phyloP scores from a whole-genome alignment of 2,888 invertebrate genomes.

The Plagodis pulveraria region DNA sequence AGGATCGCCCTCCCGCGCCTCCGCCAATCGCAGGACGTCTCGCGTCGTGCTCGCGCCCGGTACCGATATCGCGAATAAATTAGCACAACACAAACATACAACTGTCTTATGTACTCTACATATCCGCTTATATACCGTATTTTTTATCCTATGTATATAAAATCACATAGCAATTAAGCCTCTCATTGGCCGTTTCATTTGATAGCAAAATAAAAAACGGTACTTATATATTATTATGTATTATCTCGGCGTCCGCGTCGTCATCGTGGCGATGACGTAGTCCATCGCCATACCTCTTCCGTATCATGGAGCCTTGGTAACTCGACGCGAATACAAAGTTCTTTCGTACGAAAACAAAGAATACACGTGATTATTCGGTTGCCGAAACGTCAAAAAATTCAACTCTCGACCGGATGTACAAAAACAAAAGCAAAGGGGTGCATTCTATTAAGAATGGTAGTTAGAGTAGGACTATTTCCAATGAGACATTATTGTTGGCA shows the following conservation, averaged over 20 bases:
- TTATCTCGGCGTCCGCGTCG: constrained; percentile 37
- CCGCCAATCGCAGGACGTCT: constrained; percentile 71
- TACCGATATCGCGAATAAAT: constrained; percentile 75
- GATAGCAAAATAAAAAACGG: constrained; percentile 43
- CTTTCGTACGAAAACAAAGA: constrained; percentile 33
- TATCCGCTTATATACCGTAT: constrained; percentile 15
- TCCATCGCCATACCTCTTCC: constrained; percentile 53
- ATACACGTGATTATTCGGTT: constrained; percentile 17
- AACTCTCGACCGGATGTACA: constrained; percentile 66
- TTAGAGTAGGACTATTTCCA: constrained; percentile 68
- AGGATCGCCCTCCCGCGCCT: constrained; percentile 79
- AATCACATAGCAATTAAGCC: constrained; percentile 26
- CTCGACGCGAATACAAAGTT: constrained; percentile 61
- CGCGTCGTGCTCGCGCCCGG: constrained; percentile 54
- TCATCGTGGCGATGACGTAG: constrained; percentile 40
- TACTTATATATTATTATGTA: constrained; percentile 17
- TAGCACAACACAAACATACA: constrained; percentile 54
- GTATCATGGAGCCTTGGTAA: constrained; percentile 72
- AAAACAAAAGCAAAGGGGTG: constrained; percentile 71
- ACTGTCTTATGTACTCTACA: constrained; percentile 24
- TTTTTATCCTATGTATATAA: constrained; percentile 42
- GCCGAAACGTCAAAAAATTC: constrained; percentile 64
- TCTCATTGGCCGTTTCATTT: constrained; percentile 44
- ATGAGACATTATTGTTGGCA: constrained; percentile 52
- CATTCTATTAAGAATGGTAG: constrained; percentile 67